Conservation (phyloP, 2,888 invertebrate genomes). For the Apamea crenata region DNA sequence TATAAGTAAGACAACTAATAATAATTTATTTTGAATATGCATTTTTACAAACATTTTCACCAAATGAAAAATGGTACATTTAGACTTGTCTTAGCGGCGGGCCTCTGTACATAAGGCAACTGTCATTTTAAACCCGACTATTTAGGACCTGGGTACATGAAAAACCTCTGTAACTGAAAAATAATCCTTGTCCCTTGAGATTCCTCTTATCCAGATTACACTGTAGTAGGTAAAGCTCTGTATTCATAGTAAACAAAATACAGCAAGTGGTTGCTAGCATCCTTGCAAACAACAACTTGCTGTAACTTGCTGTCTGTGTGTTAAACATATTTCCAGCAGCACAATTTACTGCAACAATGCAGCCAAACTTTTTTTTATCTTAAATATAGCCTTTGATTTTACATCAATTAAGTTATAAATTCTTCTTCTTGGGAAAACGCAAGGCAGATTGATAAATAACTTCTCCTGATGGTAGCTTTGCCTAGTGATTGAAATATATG, state of each 20-base stretch:
- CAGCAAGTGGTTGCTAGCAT: not conserved
- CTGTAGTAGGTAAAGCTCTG: not conserved
- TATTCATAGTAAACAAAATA: not conserved
- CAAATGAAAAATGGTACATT: not conserved
- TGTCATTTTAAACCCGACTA: not conserved
- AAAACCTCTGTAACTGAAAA: not conserved
- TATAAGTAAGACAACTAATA: not conserved
- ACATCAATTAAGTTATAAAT: too few relatives aligned
- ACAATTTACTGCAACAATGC: not conserved
- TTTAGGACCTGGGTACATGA: not conserved
- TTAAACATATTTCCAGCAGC: not conserved
- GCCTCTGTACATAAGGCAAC: not conserved
- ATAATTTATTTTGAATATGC: not conserved
- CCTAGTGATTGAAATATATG: not conserved
- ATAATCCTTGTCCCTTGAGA: not conserved
- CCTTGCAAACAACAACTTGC: too few relatives aligned
- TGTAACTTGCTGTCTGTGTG: not conserved
- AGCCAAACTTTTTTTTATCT: not conserved
- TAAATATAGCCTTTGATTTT: not conserved
- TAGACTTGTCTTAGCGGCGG: not conserved
- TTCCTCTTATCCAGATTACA: not conserved
- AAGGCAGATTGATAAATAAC: not conserved
- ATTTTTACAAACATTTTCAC: not conserved
- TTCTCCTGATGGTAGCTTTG: not conserved
- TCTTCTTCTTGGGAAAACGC: not conserved